Conservation (phyloP, 2,113 vertebrate species). For the Lota lota region DNA sequence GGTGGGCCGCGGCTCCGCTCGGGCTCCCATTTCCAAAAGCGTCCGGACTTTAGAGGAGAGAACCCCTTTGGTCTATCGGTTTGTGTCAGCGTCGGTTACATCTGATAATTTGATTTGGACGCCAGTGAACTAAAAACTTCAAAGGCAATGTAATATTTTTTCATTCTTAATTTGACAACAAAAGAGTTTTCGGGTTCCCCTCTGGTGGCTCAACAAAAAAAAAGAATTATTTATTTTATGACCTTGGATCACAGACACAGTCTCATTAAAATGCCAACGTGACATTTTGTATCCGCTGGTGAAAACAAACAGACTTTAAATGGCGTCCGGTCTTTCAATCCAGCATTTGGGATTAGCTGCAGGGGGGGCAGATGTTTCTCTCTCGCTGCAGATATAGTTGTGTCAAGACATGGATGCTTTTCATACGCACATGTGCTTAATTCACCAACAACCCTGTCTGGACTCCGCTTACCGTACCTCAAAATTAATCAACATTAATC, state of each 20-base stretch:
- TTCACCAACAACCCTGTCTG: constrained; percentile 72
- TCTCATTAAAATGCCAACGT: constrained; percentile 1
- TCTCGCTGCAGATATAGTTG: constrained; percentile 26
- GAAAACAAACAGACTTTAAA: constrained; percentile 26
- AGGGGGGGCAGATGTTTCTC: constrained; percentile 30
- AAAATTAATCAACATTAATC: constrained; percentile 61
- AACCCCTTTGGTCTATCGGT: constrained; percentile 3
- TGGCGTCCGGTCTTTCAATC: constrained; percentile 29
- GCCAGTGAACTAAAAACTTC: constrained; percentile 29
- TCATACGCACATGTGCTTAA: constrained; percentile 60
- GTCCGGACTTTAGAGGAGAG: neutral
- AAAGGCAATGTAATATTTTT: constrained; percentile 28
- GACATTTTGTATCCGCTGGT: constrained; percentile 20
- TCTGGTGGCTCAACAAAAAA: constrained; percentile 24
- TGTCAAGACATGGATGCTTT: constrained; percentile 63
- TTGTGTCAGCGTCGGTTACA: constrained; percentile 26
- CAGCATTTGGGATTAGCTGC: constrained; percentile 34
- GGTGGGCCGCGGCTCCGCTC: too few species aligned
- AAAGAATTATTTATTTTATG: constrained; percentile 15
- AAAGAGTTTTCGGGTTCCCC: constrained; percentile 1
- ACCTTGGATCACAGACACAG: too few species aligned
- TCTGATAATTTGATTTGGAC: neutral
- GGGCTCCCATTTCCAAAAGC: too few species aligned
- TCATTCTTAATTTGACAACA: constrained; percentile 31
- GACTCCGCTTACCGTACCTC: constrained; percentile 61